Percentiles rank a stretch among this genome's conserved stretches.
Evolutionary conservation across 2,113 vertebrate species (phyloP).

Genomic region (Propithecus coquereli): DNA sequence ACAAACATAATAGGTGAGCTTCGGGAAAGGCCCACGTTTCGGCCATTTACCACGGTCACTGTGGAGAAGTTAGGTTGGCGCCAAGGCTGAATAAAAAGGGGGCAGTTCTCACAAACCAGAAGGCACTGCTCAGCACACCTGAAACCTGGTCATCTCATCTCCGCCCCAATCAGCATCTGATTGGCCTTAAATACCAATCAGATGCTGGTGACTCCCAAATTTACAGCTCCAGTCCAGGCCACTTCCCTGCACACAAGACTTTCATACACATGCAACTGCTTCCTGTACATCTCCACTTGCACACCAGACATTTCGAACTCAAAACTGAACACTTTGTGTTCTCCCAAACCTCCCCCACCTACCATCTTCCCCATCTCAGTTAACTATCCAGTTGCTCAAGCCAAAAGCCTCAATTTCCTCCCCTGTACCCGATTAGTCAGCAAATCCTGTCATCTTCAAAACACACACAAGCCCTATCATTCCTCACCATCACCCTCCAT

Average conservation of each 20-base stretch:
- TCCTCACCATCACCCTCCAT: neutral
- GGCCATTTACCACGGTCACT: neutral
- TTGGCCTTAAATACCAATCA: neutral
- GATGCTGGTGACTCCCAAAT: neutral
- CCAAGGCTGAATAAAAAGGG: neutral
- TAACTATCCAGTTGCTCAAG: neutral
- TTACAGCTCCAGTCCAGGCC: neutral
- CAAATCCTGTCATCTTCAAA: neutral
- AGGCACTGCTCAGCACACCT: neutral
- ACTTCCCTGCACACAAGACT: neutral
- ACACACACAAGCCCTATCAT: neutral
- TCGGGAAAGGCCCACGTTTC: neutral
- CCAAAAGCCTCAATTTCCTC: neutral
- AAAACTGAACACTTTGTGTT: neutral
- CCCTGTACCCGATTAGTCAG: neutral
- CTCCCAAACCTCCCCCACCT: neutral
- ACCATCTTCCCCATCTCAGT: neutral
- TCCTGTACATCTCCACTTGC: neutral
- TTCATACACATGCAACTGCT: fast-evolving
- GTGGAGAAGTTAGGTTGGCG: neutral
- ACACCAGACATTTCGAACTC: neutral
- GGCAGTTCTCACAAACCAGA: neutral
- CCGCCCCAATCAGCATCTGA: neutral
- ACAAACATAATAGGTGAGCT: neutral
- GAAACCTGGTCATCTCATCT: neutral